These are phyloP conservation scores for Sisyra nigra DNA, from an alignment of 2,888 invertebrate genomes.

Conservation along the genomic window DNA sequence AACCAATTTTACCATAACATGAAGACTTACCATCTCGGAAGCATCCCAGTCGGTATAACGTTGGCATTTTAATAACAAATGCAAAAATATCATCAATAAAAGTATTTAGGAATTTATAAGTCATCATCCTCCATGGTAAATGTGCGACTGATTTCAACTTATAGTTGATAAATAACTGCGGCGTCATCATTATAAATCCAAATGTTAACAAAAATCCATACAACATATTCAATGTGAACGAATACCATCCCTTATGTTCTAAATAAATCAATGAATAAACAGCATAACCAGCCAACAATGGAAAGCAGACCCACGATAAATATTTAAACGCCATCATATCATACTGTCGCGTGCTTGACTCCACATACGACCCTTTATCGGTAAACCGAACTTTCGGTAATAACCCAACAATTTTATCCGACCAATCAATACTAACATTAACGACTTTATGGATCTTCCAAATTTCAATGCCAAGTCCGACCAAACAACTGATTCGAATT, in stretches of 20 bases:
- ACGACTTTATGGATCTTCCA: conserved; percentile 98
- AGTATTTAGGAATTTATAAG: conserved; percentile 97
- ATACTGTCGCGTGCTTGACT: conserved; percentile 85
- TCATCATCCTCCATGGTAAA: conserved; percentile 99
- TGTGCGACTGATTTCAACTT: conserved; percentile 98
- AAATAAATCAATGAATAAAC: conserved; percentile 88
- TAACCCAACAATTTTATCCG: conserved; percentile 56
- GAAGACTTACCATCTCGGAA: conserved; percentile 78
- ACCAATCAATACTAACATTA: conserved; percentile 65
- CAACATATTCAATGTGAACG: conserved; percentile 88
- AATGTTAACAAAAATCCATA: conserved; percentile 97
- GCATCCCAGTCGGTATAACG: conserved; percentile 93
- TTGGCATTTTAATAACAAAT: conserved; percentile 99
- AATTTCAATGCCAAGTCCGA: conserved; percentile 89
- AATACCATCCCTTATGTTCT: conserved; percentile 99
- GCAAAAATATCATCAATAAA: conserved; percentile 99
- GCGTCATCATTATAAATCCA: conserved; percentile 99
- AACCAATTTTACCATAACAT: neutral
- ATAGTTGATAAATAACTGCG: conserved; percentile 98
- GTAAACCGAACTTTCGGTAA: conserved; percentile 67
- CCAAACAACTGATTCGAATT: conserved; percentile 83
- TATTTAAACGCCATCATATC: conserved; percentile 94
- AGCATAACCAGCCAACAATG: conserved; percentile 83
- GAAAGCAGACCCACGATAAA: conserved; percentile 90
- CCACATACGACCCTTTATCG: conserved; percentile 94